Evolutionary conservation across 2,113 vertebrate genomes (phyloP).

Genomic region (Platycercus adscitus): DNA sequence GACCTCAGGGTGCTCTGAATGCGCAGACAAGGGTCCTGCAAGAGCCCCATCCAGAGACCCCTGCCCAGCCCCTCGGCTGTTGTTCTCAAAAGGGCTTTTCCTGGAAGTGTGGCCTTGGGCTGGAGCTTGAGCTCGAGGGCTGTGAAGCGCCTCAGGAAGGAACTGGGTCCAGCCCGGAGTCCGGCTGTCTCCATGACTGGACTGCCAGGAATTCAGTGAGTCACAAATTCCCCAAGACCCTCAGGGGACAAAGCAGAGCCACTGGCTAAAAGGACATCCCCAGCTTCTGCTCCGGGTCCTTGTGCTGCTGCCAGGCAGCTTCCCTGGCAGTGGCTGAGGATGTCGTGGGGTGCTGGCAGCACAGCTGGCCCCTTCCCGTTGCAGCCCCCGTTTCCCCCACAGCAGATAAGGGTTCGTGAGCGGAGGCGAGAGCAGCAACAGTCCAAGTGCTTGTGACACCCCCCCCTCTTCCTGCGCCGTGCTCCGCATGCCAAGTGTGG

Average conservation of each 20-base stretch:
- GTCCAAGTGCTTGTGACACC: background rate
- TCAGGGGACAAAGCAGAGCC: background rate
- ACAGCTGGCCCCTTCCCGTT: background rate
- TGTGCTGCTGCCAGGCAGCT: background rate
- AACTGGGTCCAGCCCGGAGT: constrained; percentile 29
- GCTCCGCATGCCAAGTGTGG: background rate
- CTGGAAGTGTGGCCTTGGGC: background rate
- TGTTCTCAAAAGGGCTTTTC: background rate
- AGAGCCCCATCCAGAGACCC: background rate
- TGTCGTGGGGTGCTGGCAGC: background rate
- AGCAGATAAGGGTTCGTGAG: background rate
- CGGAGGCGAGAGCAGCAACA: fast-evolving
- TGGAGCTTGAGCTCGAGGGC: background rate
- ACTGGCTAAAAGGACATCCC: background rate
- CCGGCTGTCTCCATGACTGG: constrained; percentile 23
- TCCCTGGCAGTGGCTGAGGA: background rate
- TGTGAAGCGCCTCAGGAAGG: constrained; percentile 17
- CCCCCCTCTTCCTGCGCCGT: background rate
- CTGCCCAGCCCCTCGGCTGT: fast-evolving
- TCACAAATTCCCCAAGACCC: constrained; percentile 34
- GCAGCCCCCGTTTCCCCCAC: background rate
- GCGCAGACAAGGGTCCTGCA: background rate
- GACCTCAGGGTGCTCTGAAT: background rate
- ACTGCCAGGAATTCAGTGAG: constrained; percentile 32
- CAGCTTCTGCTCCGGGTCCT: background rate